phyloP scores from a whole-genome alignment of 2,797 vertebrate species.

The Otolemur crassicaudatus region DNA sequence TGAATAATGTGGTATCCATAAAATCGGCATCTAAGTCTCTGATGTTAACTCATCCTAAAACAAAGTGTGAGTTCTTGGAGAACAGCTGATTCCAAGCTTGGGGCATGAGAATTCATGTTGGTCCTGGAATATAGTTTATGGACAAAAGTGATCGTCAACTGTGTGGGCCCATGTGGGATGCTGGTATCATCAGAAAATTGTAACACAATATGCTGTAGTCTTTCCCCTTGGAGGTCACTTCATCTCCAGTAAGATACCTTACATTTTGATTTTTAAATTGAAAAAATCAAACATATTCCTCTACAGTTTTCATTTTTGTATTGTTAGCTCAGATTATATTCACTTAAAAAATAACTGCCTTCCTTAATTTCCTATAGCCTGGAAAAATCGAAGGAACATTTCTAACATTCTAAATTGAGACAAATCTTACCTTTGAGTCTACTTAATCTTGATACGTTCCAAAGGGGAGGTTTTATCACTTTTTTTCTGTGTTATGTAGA shows the following conservation, averaged over 20 bases:
- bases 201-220: background rate
- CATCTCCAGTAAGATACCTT: background rate
- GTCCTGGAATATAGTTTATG: background rate
- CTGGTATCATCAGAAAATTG: too few species aligned
- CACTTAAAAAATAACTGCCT: background rate
- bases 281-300: background rate
- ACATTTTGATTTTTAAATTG: background rate
- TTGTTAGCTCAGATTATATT: background rate
- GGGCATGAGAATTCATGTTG: too few species aligned
- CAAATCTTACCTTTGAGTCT: background rate
- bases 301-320: background rate
- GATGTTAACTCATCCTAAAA: background rate
- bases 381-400: background rate
- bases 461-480: background rate
- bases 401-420: background rate
- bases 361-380: background rate
- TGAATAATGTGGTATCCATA: background rate
- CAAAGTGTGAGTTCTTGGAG: background rate
- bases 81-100: background rate
- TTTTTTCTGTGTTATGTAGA: background rate
- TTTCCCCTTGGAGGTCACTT: background rate
- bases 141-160: background rate
- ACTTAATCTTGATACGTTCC: background rate
- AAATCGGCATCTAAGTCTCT: background rate
- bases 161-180: background rate